Base-by-base conservation (phyloP, 2,113 vertebrate species). In the Grammomys surdaster region DNA sequence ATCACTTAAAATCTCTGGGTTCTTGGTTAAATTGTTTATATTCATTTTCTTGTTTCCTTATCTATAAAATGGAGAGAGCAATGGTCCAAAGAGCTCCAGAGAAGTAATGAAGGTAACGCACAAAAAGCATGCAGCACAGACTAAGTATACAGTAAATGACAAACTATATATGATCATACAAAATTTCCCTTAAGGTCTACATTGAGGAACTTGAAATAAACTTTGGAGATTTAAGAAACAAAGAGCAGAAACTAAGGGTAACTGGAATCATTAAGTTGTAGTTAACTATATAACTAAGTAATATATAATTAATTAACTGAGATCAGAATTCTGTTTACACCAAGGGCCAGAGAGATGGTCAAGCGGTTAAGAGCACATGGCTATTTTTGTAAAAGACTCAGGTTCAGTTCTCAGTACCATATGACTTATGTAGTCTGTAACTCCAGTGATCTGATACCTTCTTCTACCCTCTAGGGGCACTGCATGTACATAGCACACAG, bases 201-300 rank as follows among this genome's bases (percentile, higher is more conserved):
- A 63, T 20, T 48, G 36, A 89, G 56, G 46, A 24, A 69, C 10
- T n/a, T 85, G 22, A 89, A 86, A 60, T 11, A 95, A 70, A 46
- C 80, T 94, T 36, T 72, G 48, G 13, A 93, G 67, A 94, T 40
- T 82, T 82, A 54, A 31, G 82, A 95, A 91, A 92, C 22, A 77
- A 95, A 89, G 43, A 92, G 43, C 28, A 93, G 65, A 88, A 78
- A 77, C 73, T 48, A 80, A 40, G 24, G 1, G 28, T 36, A 92
- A 81, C 2, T 12, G 9, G 82, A 76, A 78, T 58, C 77, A 84
- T 78, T 76, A 93, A 88, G 11, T 63, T 43, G n/a, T 43, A 43
- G 56, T 60, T 63, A 19, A 43, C 92, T 89, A 82, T 14, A 16
- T 63, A 65, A 91, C 46, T 89, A 82, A 94, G 48, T 26, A 87